phyloP scores from a whole-genome alignment of 2,113 vertebrate genomes.

The Lynx canadensis region DNA sequence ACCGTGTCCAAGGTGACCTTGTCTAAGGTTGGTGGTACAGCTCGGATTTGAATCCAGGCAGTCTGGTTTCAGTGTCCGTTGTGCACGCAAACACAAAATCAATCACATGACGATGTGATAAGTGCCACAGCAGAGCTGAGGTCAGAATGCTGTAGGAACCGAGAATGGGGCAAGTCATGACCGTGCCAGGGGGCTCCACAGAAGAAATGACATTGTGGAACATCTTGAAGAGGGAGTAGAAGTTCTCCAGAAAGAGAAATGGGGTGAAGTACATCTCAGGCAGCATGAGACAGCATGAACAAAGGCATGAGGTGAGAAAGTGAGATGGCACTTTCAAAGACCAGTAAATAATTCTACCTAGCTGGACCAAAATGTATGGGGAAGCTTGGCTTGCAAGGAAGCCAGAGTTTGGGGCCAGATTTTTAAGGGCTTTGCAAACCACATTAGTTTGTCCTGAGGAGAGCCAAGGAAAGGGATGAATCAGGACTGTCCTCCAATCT shows the following conservation, averaged over 20 bases:
- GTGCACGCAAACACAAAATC: background rate
- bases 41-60: background rate
- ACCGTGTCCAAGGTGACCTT: background rate
- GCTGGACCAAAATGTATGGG: background rate
- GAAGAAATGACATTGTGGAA: background rate
- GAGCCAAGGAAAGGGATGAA: background rate
- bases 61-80: background rate
- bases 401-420: background rate
- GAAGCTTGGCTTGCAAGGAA: background rate
- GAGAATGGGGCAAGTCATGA: background rate
- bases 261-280: background rate
- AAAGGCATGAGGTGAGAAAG: background rate
- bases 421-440: background rate
- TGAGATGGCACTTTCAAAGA: background rate
- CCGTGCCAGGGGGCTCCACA: background rate
- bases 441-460: background rate
- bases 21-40: background rate
- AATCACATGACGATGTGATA: background rate
- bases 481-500: background rate
- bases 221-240: background rate
- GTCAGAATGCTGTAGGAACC: background rate
- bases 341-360: background rate
- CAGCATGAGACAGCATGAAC: background rate
- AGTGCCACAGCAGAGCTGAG: background rate
- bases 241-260: background rate